Evolutionary conservation across 2,888 invertebrate species (phyloP).

Genomic region (Rapana venosa): DNA sequence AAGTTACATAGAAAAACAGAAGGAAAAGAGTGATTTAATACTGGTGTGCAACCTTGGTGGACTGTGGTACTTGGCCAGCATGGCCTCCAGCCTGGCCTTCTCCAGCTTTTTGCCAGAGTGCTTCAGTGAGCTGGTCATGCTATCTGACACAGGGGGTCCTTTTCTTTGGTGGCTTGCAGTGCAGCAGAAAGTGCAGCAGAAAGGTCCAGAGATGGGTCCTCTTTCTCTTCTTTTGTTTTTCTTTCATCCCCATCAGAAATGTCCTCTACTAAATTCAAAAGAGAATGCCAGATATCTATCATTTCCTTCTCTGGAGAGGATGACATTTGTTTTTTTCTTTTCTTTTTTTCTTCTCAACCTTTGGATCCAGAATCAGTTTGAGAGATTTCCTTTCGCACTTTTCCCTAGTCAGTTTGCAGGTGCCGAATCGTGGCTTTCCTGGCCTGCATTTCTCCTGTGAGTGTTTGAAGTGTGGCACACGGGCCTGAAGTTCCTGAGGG

Average conservation of each 20-base stretch:
- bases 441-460: background rate
- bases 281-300: background rate
- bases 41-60: no score
- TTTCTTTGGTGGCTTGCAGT: background rate
- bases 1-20: background rate
- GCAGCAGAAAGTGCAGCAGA: no score
- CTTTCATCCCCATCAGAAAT: background rate
- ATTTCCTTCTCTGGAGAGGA: background rate
- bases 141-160: background rate
- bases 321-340: background rate
- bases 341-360: background rate
- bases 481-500: no score
- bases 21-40: no score
- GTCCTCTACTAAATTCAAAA: background rate
- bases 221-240: background rate
- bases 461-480: background rate
- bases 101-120: background rate
- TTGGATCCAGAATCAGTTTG: no score
- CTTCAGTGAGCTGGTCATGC: background rate
- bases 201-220: background rate
- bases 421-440: background rate
- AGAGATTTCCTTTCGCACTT: no score
- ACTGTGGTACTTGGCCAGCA: no score
- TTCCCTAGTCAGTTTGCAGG: background rate
- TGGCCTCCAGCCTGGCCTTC: background rate